Base-by-base conservation (phyloP, 2,113 vertebrate species). In the Sporophila hypoxantha region DNA sequence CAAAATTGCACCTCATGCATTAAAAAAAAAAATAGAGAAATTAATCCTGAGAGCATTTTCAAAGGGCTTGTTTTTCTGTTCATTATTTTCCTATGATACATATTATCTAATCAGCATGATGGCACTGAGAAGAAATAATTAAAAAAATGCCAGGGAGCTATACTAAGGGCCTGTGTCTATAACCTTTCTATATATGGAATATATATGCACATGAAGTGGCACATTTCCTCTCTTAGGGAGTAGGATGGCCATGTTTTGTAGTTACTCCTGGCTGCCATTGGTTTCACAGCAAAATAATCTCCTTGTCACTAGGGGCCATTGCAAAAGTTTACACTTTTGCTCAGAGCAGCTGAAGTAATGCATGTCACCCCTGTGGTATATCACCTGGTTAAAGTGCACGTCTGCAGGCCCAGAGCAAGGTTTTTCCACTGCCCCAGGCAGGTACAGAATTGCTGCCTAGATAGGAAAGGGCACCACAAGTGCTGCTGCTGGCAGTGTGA, bases 381-480 rank as follows among this genome's bases (percentile, higher is more conserved):
- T 87, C 73, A 49, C 73, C 41, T 80, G 52, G 22, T 70, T 69
- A 42, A 14, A 53, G 53, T 10, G 34, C 18, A 2, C 53, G 53
- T 75, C 73, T 92, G 29, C 53, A 76, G 61, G 74, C 49, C 53
- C 76, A 75, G 62, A 85, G n/a, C 41, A 77, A 89, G 88, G 47
- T 42, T 94, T 57, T 88, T 89, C 41, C 53, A 46, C 41, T 80
- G 91, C 91, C 73, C 37, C 53, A 77, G 91, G 85, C 87, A 94
- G 92, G 91, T 85, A 81, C 37, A 56, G 42, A 77, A 46, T 18
- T 75, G 49, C 53, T 88, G 69, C 52, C 36, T 62, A 41, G 88
- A 67, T 67, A 85, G 91, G 57, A 56, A 64, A 74, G 85, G 82
- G 66, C 80, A 91, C 10, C 39, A 22, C 20, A 18, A 12, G 50